phyloP scores from a whole-genome alignment of 2,888 invertebrate species.

The Epirrhoe tristata region DNA sequence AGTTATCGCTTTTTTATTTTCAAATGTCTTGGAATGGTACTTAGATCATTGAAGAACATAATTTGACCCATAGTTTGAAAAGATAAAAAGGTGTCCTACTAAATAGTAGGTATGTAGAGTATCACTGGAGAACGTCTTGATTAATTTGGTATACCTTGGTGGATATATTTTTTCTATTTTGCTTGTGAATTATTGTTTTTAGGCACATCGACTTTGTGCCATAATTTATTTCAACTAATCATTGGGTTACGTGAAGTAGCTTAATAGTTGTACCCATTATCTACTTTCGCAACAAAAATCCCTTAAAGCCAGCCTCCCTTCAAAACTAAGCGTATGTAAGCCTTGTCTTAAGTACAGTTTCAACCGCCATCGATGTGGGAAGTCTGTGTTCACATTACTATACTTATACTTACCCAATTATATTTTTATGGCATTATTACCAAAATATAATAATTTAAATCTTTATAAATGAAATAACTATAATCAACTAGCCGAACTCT shows the following conservation, averaged over 20 bases:
- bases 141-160: too few relatives aligned
- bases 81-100: too few relatives aligned
- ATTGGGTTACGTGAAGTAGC: neutral
- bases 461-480: too few relatives aligned
- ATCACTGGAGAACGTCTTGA: too few relatives aligned
- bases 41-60: too few relatives aligned
- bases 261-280: constrained; percentile 32
- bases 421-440: neutral
- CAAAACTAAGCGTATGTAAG: constrained; percentile 35
- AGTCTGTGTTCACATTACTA: constrained; percentile 32
- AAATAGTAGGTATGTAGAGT: too few relatives aligned
- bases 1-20: neutral
- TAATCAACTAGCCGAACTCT: too few relatives aligned
- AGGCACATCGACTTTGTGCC: too few relatives aligned
- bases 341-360: constrained; percentile 51
- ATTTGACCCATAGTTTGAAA: too few relatives aligned
- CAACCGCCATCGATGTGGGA: constrained; percentile 38
- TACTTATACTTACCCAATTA: neutral
- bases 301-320: constrained; percentile 42
- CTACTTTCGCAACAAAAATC: constrained; percentile 47
- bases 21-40: neutral
- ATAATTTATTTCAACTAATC: neutral
- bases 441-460: too few relatives aligned
- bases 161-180: too few relatives aligned
- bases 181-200: too few relatives aligned